Evolutionary conservation across 2,113 vertebrate species (phyloP), one percentile per base, ranked within the genome.

Genomic region (Mola mola): DNA sequence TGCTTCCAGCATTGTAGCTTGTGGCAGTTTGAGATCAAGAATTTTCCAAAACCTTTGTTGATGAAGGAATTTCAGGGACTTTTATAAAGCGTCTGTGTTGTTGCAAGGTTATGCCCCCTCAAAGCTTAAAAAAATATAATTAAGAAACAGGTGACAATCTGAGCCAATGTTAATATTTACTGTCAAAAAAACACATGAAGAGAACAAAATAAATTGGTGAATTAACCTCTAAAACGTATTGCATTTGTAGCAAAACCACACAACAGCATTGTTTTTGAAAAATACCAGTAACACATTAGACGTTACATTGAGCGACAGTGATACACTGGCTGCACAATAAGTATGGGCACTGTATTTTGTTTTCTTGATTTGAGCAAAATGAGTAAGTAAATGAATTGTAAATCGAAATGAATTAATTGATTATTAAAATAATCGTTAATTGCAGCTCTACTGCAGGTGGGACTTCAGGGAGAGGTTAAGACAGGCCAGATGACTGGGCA

Each of bases 11-110:
- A 44, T 59, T 49, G 53, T 55, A 64, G 16, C 53, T n/a, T n/a
- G n/a, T n/a, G 56, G 70, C 33, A 60, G 48, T 50, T 50, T 0
- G 42, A 56, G 42, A 53, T 47, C n/a, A n/a, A n/a, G 4, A 52
- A 34, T 58, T 51, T 17, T 59, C 26, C 41, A 43, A 28, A 16
- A 68, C 52, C 28, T 58, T 13, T 6, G 57, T 55, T 13, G 17
- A 49, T 41, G 48, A 26, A 37, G 26, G 49, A 25, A 29, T 52
- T 36, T 25, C 22, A 57, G 15, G 17, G n/a, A n/a, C 60, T 58
- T 25, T 34, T 41, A 19, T 19, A 13, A 3, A 8, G 44, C 17
- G 4, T 52, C 42, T 9, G 46, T 26, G 31, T 8, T 56, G 20
- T 25, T 51, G 17, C 26, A 36, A 24, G 28, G n/a, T 5, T 36